Percentiles rank a stretch among this genome's conserved stretches.
Evolutionary conservation across 2,797 vertebrate genomes (phyloP).

Genomic region (Microctenopoma lineatum): DNA sequence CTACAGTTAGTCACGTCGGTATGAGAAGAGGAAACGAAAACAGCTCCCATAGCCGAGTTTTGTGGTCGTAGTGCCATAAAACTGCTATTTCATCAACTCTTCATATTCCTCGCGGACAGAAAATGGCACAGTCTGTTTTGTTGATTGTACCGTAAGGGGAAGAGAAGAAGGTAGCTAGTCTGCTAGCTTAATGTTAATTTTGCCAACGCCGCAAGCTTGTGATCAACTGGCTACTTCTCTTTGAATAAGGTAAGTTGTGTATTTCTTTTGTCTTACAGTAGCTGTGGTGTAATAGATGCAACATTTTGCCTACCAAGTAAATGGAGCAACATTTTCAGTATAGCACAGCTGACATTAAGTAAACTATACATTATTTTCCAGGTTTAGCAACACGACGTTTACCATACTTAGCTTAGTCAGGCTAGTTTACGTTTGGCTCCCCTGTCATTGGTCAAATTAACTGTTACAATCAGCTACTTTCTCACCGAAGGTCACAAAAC

Average conservation of each 20-base stretch:
- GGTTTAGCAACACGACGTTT: conserved; percentile 6
- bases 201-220: conserved; percentile 26
- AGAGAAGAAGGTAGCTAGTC: conserved; percentile 29
- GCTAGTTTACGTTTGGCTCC: conserved; percentile 9
- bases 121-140: conserved; percentile 16
- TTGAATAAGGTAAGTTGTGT: conserved; percentile 39
- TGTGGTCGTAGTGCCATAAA: neutral
- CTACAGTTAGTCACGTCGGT: conserved; percentile 42
- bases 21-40: conserved; percentile 20
- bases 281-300: neutral
- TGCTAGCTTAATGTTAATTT: conserved; percentile 27
- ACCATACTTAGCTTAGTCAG: neutral
- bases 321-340: fast-evolving
- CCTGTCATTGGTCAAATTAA: neutral
- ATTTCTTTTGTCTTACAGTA: neutral
- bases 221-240: conserved; percentile 34
- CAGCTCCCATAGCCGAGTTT: neutral
- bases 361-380: neutral
- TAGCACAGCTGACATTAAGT: neutral
- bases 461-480: neutral
- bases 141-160: conserved; percentile 12
- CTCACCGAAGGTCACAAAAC: neutral
- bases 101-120: neutral
- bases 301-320: fast-evolving
- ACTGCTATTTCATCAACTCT: too few species aligned